Percentiles rank a stretch among this genome's conserved stretches.
Evolutionary conservation across 2,797 vertebrate species (phyloP).

Genomic region (Poeciliopsis gracilis): DNA sequence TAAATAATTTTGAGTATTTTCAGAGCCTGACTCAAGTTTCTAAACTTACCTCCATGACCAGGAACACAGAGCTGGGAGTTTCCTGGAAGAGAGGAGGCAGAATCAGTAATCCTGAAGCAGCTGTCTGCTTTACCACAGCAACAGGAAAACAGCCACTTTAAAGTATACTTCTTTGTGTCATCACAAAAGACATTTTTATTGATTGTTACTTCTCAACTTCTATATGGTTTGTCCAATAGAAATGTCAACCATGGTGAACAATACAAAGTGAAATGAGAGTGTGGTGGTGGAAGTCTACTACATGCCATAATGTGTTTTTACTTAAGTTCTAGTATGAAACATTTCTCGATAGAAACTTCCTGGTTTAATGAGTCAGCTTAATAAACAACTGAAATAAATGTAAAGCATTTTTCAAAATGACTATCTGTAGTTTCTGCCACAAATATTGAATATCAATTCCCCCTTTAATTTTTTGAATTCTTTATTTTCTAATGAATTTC

Average conservation of each 20-base stretch:
- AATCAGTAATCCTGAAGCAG: constrained; percentile 43
- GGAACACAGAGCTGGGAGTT: constrained; percentile 92
- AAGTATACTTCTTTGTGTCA: not conserved
- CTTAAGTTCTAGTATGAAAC: not conserved
- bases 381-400: too few species aligned
- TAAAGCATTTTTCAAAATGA: too few species aligned
- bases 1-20: not conserved
- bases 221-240: not conserved
- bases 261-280: not conserved
- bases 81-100: constrained; percentile 85
- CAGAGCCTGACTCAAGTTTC: constrained; percentile 7
- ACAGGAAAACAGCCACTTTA: constrained; percentile 5
- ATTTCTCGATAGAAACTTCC: not conserved
- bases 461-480: not conserved
- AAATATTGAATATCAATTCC: too few species aligned
- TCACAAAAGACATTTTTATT: not conserved
- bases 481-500: not conserved
- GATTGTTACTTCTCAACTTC: not conserved
- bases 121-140: constrained; percentile 9
- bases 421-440: too few species aligned
- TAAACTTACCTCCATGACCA: constrained; percentile 94
- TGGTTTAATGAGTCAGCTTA: not conserved
- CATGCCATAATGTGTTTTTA: not conserved
- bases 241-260: not conserved
- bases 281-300: not conserved